A percentile compares a stretch with the other conserved stretches of the same genome.
Conservation (phyloP, 2,113 vertebrate species). For the Grantiella picta region DNA sequence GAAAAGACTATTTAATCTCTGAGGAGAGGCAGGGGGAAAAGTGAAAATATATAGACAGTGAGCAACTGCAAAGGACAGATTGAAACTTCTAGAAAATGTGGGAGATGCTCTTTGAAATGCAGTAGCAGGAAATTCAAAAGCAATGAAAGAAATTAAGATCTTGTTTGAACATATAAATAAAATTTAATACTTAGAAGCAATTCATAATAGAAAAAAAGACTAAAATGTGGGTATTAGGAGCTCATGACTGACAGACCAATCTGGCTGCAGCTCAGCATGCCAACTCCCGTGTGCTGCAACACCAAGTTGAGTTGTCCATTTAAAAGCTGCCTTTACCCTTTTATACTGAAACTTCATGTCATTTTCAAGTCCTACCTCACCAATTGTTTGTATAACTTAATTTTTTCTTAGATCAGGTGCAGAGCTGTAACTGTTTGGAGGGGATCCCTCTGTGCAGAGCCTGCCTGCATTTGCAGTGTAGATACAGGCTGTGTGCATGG, state of each 20-base stretch:
- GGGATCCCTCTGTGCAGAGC: neutral
- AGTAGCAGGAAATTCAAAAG: neutral
- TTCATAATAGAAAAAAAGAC: neutral
- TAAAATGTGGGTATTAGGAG: neutral
- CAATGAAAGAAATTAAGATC: neutral
- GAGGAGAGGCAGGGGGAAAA: neutral
- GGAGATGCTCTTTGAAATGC: neutral
- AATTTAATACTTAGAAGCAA: neutral
- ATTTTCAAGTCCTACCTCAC: neutral
- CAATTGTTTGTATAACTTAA: neutral
- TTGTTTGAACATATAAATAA: neutral
- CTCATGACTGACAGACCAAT: neutral
- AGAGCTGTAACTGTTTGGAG: neutral
- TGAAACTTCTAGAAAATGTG: neutral
- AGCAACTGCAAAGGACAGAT: neutral
- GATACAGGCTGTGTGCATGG: accelerated
- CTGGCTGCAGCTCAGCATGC: neutral
- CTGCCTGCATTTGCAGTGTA: neutral
- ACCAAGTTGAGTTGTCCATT: neutral
- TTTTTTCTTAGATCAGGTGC: neutral
- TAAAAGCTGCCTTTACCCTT: neutral
- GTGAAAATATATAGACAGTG: neutral
- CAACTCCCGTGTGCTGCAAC: neutral
- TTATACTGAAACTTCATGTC: neutral
- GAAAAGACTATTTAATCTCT: neutral